Evolutionary conservation across 1,140 invertebrate species (phyloP).

Genomic region (Homarus americanus): DNA sequence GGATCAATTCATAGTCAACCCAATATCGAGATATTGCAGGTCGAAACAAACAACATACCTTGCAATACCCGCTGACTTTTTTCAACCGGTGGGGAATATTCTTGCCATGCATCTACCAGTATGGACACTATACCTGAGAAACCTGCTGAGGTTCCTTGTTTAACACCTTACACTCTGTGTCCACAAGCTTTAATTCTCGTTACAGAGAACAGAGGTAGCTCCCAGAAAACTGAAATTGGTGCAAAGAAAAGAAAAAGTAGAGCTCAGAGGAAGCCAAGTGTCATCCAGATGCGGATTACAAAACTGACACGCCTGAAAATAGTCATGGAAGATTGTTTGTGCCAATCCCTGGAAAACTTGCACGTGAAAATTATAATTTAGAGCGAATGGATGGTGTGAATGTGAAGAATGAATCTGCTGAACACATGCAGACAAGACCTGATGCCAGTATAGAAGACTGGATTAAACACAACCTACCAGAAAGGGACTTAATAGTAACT

Average conservation of each 20-base stretch:
- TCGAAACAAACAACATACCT: constrained; percentile 46
- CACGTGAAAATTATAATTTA: constrained; percentile 3
- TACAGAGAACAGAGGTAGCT: constrained; percentile 23
- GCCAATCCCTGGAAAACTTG: neutral
- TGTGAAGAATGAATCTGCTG: constrained; percentile 1
- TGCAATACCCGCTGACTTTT: constrained; percentile 45
- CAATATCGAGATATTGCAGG: constrained; percentile 26
- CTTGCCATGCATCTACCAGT: neutral
- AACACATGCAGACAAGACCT: constrained; percentile 19
- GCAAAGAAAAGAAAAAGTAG: constrained; percentile 73
- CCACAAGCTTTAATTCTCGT: constrained; percentile 35
- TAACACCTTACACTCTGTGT: constrained; percentile 29
- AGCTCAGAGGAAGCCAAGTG: constrained; percentile 72
- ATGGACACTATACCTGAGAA: constrained; percentile 20
- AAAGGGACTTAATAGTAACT: constrained; percentile 35
- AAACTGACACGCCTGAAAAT: neutral
- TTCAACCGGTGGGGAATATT: constrained; percentile 21
- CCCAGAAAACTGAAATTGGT: constrained; percentile 63
- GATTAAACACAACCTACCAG: constrained; percentile 58
- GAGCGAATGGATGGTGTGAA: constrained; percentile 7
- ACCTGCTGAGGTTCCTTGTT: constrained; percentile 19
- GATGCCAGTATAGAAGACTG: constrained; percentile 61
- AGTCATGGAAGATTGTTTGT: neutral
- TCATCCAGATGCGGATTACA: constrained; percentile 68
- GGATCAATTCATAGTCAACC: constrained; percentile 27